phyloP scores from a whole-genome alignment of 2,888 invertebrate species.

The Sphinx pinastri region DNA sequence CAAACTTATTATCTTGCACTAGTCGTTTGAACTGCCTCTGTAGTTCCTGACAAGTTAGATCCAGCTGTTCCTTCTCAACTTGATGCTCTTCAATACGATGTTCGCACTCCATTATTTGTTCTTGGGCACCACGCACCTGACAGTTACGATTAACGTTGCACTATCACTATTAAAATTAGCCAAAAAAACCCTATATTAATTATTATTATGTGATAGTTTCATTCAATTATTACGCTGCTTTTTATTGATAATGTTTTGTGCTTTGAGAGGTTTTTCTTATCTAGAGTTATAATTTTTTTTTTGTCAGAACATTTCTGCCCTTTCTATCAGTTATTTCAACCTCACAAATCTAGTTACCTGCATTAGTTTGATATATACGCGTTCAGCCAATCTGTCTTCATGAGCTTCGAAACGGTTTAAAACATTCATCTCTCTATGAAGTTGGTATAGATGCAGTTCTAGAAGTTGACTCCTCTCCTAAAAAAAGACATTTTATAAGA shows the following conservation, averaged over 20 bases:
- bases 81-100: conserved; percentile 79
- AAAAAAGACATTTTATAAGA: conserved; percentile 25
- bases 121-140: conserved; percentile 80
- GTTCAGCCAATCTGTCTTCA: conserved; percentile 86
- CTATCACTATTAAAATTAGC: no score
- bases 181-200: no score
- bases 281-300: neutral
- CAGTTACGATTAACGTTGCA: neutral
- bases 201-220: no score
- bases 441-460: conserved; percentile 85
- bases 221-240: no score
- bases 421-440: conserved; percentile 90
- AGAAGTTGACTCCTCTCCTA: conserved; percentile 81
- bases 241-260: no score
- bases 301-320: no score
- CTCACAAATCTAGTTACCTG: conserved; percentile 55
- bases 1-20: conserved; percentile 89
- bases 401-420: conserved; percentile 88
- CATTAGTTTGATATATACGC: conserved; percentile 82
- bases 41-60: conserved; percentile 58
- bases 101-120: conserved; percentile 75
- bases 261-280: no score
- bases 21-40: conserved; percentile 83
- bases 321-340: neutral
- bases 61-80: conserved; percentile 59